Evolutionary conservation across 2,888 invertebrate species (phyloP).

Genomic region (Maniola hyperantus): DNA sequence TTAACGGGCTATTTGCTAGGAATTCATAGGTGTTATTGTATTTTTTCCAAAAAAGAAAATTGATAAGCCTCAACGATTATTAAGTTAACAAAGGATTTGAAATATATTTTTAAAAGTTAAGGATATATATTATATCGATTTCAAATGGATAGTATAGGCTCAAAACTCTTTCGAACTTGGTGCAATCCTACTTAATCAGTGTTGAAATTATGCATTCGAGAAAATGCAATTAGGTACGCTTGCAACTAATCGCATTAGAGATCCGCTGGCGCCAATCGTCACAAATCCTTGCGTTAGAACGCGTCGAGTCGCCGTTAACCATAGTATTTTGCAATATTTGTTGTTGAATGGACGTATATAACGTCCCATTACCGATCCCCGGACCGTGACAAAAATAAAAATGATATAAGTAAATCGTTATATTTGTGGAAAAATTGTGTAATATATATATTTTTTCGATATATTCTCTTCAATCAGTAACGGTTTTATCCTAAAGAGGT

Average conservation of each 20-base stretch:
- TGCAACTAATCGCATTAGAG: constrained; percentile 34
- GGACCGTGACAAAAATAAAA: neutral
- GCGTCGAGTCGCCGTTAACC: constrained; percentile 28
- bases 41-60: too few species aligned
- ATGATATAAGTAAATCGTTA: neutral
- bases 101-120: neutral
- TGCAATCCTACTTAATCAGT: constrained; percentile 4
- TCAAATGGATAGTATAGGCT: neutral
- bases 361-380: neutral
- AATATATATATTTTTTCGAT: neutral
- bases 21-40: too few species aligned
- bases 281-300: constrained; percentile 40
- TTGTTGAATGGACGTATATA: constrained; percentile 36
- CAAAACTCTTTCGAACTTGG: constrained; percentile 2
- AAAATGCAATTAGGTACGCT: constrained; percentile 29
- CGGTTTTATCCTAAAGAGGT: neutral
- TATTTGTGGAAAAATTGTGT: neutral
- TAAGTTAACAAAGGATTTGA: neutral
- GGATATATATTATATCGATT: neutral
- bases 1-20: too few species aligned
- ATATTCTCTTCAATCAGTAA: neutral
- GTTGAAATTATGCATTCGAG: constrained; percentile 20
- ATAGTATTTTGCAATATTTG: constrained; percentile 36
- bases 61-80: too few species aligned
- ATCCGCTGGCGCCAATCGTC: constrained; percentile 40